Evolutionary conservation across 2,797 vertebrate genomes (phyloP).

Genomic region (Hemitrygon akajei): DNA sequence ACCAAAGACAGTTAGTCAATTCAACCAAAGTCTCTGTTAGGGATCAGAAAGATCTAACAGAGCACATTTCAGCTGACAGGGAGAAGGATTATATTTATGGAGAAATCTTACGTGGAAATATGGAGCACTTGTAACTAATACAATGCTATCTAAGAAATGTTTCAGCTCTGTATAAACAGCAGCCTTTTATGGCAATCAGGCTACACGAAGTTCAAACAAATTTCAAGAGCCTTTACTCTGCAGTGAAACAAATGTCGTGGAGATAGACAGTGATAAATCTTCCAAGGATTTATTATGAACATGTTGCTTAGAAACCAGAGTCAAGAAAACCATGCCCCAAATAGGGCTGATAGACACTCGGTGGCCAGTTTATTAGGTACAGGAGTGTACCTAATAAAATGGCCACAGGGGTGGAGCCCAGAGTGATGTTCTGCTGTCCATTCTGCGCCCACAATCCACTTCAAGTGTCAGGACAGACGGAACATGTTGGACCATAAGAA

Average conservation of each 20-base stretch:
- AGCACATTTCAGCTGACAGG: neutral
- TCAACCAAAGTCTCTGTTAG: neutral
- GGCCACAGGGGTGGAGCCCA: too few species aligned
- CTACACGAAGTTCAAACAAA: constrained; percentile 16
- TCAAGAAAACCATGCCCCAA: neutral
- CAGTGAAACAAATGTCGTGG: neutral
- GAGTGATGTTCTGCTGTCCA: too few species aligned
- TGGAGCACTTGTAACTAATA: neutral
- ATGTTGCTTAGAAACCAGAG: neutral
- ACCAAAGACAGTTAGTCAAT: too few species aligned
- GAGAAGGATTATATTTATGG: neutral
- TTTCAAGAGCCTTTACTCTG: neutral
- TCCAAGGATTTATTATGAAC: neutral
- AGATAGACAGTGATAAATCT: constrained; percentile 29
- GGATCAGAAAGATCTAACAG: neutral
- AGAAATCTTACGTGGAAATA: neutral
- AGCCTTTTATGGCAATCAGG: constrained; percentile 4
- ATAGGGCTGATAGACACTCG: neutral
- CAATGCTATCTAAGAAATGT: neutral
- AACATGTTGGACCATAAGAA: too few species aligned
- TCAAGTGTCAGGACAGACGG: too few species aligned
- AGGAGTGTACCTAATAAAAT: too few species aligned
- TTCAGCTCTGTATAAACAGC: neutral
- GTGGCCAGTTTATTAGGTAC: too few species aligned
- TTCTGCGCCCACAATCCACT: too few species aligned